phyloP scores from a whole-genome alignment of 1,140 invertebrate genomes.

The Drosophila ercepeae region DNA sequence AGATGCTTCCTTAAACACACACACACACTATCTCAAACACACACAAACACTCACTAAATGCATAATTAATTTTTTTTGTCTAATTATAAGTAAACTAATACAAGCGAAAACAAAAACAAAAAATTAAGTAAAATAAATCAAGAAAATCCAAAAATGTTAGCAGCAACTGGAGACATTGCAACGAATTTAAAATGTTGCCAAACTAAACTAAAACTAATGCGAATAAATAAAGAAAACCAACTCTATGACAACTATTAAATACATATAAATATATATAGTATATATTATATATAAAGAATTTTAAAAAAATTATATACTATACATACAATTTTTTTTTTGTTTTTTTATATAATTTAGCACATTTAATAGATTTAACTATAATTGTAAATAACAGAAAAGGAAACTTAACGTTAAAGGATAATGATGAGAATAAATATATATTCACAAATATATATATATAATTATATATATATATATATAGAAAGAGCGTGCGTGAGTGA shows the following conservation, averaged over 20 bases:
- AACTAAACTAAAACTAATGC: constrained; percentile 69
- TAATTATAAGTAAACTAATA: constrained; percentile 77
- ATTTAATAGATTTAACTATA: constrained; percentile 74
- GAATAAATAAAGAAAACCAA: constrained; percentile 30
- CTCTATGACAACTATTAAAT: constrained; percentile 55
- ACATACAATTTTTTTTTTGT: constrained; percentile 51
- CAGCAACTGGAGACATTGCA: constrained; percentile 79
- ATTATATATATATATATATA: constrained; percentile 15
- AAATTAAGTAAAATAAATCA: too few relatives aligned
- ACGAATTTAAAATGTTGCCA: constrained; percentile 81
- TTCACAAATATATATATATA: neutral
- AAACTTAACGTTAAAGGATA: constrained; percentile 34
- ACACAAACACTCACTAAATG: constrained; percentile 22
- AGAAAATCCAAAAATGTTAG: constrained; percentile 48
- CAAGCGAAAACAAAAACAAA: constrained; percentile 22
- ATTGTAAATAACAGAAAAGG: constrained; percentile 62
- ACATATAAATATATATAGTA: constrained; percentile 55
- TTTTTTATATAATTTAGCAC: constrained; percentile 74
- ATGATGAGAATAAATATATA: constrained; percentile 4
- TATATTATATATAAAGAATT: constrained; percentile 64
- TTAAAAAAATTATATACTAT: constrained; percentile 67
- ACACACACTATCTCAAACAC: neutral
- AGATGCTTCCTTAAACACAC: constrained; percentile 51
- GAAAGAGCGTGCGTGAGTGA: constrained; percentile 41
- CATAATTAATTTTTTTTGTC: constrained; percentile 66